Percentiles rank a stretch among this genome's conserved stretches.
Evolutionary conservation across 2,888 invertebrate species (phyloP).

Genomic region (Erebia aethiops): DNA sequence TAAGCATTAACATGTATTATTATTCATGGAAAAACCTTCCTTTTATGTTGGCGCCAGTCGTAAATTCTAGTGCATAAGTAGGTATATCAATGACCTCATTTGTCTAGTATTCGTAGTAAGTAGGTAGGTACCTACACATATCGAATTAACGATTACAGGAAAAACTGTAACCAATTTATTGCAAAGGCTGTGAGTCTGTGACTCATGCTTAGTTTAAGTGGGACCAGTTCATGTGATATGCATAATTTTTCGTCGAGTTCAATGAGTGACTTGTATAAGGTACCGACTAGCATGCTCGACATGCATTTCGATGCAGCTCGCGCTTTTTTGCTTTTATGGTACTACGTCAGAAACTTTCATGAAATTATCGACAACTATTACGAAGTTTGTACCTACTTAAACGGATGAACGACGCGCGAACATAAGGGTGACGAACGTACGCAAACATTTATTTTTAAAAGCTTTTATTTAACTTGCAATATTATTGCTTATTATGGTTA

Average conservation of each 20-base stretch:
- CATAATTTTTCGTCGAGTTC: slow-evolving; percentile 65
- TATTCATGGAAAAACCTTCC: slow-evolving; percentile 23
- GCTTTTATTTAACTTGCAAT: too few relatives aligned
- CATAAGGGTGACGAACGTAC: too few relatives aligned
- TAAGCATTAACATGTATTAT: slow-evolving; percentile 6
- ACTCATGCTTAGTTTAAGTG: slow-evolving; percentile 56
- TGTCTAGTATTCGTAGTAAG: slow-evolving; percentile 11
- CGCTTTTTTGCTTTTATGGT: too few relatives aligned
- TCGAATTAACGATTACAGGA: slow-evolving; percentile 27
- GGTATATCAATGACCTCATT: slow-evolving; percentile 20
- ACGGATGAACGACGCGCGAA: too few relatives aligned
- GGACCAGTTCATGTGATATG: slow-evolving; percentile 63
- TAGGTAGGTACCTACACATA: slow-evolving; percentile 20
- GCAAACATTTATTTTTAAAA: too few relatives aligned
- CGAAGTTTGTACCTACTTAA: too few relatives aligned
- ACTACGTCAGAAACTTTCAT: too few relatives aligned
- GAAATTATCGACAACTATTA: too few relatives aligned
- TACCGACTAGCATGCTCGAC: too few relatives aligned
- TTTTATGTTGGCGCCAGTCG: slow-evolving; percentile 23
- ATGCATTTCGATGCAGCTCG: too few relatives aligned
- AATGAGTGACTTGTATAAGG: slow-evolving; percentile 56
- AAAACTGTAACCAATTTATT: slow-evolving; percentile 31
- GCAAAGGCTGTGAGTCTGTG: slow-evolving; percentile 57
- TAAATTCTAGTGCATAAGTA: slow-evolving; percentile 11
- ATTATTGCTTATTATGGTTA: too few relatives aligned